A percentile compares a stretch with the other conserved stretches of the same genome.
These are phyloP conservation scores for Halisarca cf. caerulea DNA, from an alignment of 37 sponge, comb jelly and placozoan species.

Conservation along the genomic window DNA sequence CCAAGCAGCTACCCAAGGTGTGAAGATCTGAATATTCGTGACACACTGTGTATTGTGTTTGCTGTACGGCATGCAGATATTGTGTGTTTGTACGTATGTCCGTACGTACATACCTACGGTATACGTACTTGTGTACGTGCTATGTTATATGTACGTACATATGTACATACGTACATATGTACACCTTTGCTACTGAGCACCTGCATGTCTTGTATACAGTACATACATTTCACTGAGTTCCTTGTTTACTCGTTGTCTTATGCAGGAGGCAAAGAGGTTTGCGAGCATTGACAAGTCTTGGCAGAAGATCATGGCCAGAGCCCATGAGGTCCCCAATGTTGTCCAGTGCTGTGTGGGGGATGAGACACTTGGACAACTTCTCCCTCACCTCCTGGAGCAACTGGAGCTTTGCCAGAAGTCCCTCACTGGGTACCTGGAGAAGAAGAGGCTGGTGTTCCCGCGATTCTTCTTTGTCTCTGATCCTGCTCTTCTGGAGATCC, in stretches of 20 bases:
- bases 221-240: no score
- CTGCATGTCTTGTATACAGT: no score
- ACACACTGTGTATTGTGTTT: no score
- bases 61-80: no score
- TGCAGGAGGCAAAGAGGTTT: slow-evolving; percentile 88
- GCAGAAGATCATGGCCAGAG: slow-evolving; percentile 96
- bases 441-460: slow-evolving; percentile 94
- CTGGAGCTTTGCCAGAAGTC: slow-evolving; percentile 98
- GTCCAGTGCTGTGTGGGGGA: slow-evolving; percentile 98
- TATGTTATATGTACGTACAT: background rate
- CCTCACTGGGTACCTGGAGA: slow-evolving; percentile 96
- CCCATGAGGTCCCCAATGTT: slow-evolving; percentile 91
- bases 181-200: no score
- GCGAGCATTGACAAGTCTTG: slow-evolving; percentile 96
- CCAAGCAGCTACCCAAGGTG: slow-evolving; percentile 98
- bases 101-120: background rate
- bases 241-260: no score
- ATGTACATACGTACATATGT: background rate
- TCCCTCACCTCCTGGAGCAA: slow-evolving; percentile 96
- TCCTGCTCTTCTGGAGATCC: slow-evolving; percentile 95
- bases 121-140: background rate
- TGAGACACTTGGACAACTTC: slow-evolving; percentile 92
- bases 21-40: background rate
- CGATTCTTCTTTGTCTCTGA: slow-evolving; percentile 99
- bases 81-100: background rate